Evolutionary conservation across 2,797 vertebrate genomes (phyloP).

Genomic region (Aeoliscus strigatus): DNA sequence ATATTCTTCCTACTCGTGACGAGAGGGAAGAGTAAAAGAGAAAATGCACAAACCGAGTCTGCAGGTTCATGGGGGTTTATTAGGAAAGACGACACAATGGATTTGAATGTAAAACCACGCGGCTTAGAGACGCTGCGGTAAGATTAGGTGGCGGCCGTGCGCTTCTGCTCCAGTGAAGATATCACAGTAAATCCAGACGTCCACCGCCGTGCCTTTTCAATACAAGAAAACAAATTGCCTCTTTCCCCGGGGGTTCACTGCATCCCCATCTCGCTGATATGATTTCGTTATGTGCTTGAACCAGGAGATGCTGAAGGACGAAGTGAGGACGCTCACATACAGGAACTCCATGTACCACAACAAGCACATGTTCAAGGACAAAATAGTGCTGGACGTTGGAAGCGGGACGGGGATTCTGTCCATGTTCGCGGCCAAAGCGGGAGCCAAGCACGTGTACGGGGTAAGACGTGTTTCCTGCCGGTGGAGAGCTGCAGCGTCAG

Average conservation of each 20-base stretch:
- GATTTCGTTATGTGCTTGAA: background rate
- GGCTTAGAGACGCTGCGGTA: constrained; percentile 5
- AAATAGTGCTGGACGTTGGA: constrained; percentile 93
- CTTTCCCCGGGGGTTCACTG: too few relatives aligned
- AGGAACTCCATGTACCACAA: constrained; percentile 99
- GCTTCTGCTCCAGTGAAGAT: constrained; percentile 4
- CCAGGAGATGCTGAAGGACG: constrained; percentile 99
- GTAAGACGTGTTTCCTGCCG: too few relatives aligned
- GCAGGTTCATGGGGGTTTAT: constrained; percentile 19
- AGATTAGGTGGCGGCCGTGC: constrained; percentile 22
- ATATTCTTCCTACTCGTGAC: constrained; percentile 21
- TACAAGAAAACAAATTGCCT: too few relatives aligned
- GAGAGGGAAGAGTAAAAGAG: constrained; percentile 2
- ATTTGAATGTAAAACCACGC: constrained; percentile 19
- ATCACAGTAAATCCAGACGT: constrained; percentile 7
- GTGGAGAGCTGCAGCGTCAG: too few relatives aligned
- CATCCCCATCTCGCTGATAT: too few relatives aligned
- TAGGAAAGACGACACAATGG: constrained; percentile 19
- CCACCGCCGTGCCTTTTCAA: constrained; percentile 4
- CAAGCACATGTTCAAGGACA: constrained; percentile 98
- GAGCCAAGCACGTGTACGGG: constrained; percentile 96
- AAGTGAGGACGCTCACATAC: constrained; percentile 94
- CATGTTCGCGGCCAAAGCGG: constrained; percentile 98
- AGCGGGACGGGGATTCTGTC: constrained; percentile 97
- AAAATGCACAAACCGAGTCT: constrained; percentile 21